Evolutionary conservation across 2,113 vertebrate species (phyloP).

Genomic region (Zeus faber): DNA sequence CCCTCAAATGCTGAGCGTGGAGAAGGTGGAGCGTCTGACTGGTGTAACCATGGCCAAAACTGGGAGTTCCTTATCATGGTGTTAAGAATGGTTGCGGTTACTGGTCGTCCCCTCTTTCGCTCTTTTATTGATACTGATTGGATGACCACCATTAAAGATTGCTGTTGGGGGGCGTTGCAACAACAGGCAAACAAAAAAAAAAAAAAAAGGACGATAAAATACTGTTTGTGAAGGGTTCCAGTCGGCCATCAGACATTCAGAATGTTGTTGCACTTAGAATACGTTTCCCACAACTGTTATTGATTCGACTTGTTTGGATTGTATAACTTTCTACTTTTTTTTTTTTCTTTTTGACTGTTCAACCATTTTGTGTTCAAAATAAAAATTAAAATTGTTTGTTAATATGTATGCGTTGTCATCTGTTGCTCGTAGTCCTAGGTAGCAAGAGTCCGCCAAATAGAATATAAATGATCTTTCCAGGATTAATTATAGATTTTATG

Average conservation of each 20-base stretch:
- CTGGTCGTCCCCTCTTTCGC: too few species aligned
- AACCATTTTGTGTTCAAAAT: conserved; percentile 54
- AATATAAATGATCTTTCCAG: not conserved
- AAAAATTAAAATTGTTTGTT: conserved; percentile 59
- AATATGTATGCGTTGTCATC: conserved; percentile 12
- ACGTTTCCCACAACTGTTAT: conserved; percentile 14
- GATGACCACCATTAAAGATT: not conserved
- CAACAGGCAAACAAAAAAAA: conserved; percentile 13
- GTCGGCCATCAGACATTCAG: conserved; percentile 39
- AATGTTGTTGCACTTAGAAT: conserved; percentile 46
- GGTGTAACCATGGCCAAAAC: not conserved
- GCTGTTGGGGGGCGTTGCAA: not conserved
- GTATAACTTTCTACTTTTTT: conserved; percentile 14
- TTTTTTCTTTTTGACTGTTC: conserved; percentile 34
- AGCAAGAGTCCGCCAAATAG: too few species aligned
- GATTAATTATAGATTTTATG: not conserved
- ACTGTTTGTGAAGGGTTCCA: conserved; percentile 33
- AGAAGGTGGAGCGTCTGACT: not conserved
- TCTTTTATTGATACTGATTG: too few species aligned
- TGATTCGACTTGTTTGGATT: conserved; percentile 14
- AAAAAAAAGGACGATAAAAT: conserved; percentile 30
- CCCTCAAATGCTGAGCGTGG: conserved; percentile 1
- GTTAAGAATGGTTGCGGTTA: too few species aligned
- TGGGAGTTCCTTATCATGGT: not conserved
- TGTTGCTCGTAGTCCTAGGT: too few species aligned